Percentiles rank a stretch among this genome's conserved stretches.
Conservation (phyloP, 2,888 invertebrate species). For the Peribatodes rhomboidaria region DNA sequence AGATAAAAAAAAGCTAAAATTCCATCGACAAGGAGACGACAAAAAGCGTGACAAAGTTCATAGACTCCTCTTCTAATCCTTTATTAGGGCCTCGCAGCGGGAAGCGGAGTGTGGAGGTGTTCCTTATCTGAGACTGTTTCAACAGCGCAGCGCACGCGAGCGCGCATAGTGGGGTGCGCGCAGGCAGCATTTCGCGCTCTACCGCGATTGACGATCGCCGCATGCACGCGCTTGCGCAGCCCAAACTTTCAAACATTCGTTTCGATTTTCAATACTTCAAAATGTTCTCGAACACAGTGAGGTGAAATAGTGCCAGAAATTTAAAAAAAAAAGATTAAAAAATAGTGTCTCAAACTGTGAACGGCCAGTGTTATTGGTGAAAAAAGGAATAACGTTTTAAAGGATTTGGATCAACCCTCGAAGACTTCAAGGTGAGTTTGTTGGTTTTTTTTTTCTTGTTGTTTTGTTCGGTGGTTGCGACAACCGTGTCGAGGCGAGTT, state of each 20-base stretch:
- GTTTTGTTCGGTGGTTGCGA: constrained; percentile 42
- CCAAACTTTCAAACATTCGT: constrained; percentile 60
- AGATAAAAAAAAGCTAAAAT: constrained; percentile 58
- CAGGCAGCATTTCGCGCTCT: constrained; percentile 67
- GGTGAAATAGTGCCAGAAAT: constrained; percentile 60
- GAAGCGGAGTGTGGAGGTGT: constrained; percentile 57
- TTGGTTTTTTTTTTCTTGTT: constrained; percentile 53
- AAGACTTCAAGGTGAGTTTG: constrained; percentile 67
- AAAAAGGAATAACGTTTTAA: constrained; percentile 67
- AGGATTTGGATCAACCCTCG: constrained; percentile 63
- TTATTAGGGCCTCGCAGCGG: constrained; percentile 77
- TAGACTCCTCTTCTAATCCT: constrained; percentile 61
- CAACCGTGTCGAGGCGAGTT: constrained; percentile 62
- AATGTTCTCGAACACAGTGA: constrained; percentile 79
- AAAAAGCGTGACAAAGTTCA: constrained; percentile 74
- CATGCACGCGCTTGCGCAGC: constrained; percentile 68
- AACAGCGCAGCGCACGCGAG: constrained; percentile 61
- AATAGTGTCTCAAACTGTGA: constrained; percentile 53
- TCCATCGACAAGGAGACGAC: constrained; percentile 59
- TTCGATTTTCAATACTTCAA: constrained; percentile 65
- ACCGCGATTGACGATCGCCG: constrained; percentile 68
- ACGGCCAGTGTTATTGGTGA: constrained; percentile 54
- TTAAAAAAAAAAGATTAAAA: constrained; percentile 46
- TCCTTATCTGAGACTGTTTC: constrained; percentile 79
- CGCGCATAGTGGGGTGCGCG: constrained; percentile 70